phyloP scores from a whole-genome alignment of 2,113 vertebrate genomes.

The Helogale parvula region DNA sequence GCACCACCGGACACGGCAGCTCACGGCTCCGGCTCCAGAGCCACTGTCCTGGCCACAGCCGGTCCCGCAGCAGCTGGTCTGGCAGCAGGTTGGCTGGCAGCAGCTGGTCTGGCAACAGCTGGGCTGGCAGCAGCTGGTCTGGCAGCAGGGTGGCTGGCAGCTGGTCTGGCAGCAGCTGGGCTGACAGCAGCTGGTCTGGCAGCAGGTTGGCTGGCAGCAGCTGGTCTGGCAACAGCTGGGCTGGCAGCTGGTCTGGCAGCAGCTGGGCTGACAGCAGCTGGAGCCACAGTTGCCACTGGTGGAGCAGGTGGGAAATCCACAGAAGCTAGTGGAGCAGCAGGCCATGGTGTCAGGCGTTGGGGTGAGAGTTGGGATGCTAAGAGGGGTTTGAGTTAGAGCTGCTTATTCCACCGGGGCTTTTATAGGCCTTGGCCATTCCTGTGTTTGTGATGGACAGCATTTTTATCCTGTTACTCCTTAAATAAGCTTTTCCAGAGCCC shows the following conservation, averaged over 20 bases:
- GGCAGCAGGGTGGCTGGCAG: no score
- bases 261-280: conserved; percentile 34
- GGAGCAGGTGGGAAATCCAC: conserved; percentile 69
- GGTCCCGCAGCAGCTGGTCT: background rate
- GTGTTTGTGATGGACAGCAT: conserved; percentile 5
- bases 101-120: conserved; percentile 25
- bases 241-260: no score
- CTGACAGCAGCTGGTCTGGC: background rate
- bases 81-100: background rate
- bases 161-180: background rate
- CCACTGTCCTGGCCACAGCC: background rate
- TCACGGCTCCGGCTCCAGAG: background rate
- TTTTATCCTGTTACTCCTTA: conserved; percentile 66
- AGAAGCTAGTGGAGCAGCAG: conserved; percentile 67
- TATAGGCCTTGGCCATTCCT: conserved; percentile 50
- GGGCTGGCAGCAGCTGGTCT: no score
- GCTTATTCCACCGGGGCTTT: background rate
- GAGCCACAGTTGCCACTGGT: conserved; percentile 52
- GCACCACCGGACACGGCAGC: conserved; percentile 68
- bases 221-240: background rate
- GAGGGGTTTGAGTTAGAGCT: conserved; percentile 10
- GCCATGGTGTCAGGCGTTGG: conserved; percentile 52
- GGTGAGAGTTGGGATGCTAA: background rate
- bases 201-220: conserved; percentile 43
- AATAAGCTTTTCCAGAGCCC: background rate